These are phyloP conservation scores for Alosa sapidissima DNA, from an alignment of 2,797 vertebrate species.

Conservation along the genomic window DNA sequence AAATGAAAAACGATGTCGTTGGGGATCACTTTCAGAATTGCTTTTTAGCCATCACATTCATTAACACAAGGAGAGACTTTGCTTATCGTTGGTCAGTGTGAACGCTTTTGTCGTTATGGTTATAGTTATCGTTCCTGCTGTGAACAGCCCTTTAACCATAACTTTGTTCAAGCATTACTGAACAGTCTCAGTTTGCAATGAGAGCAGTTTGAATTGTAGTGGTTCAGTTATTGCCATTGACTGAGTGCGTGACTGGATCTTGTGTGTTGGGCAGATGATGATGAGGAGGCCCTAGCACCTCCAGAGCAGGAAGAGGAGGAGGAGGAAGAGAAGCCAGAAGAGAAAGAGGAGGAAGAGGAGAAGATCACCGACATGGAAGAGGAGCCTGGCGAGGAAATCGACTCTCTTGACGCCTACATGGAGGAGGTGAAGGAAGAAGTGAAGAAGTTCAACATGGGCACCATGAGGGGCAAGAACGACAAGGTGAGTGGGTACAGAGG, in stretches of 20 bases:
- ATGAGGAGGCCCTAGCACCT: slow-evolving; percentile 41
- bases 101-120: no score
- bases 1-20: no score
- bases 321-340: slow-evolving; percentile 56
- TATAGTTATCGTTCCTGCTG: no score
- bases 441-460: slow-evolving; percentile 98
- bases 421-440: slow-evolving; percentile 99
- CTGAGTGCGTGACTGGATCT: neutral
- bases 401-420: slow-evolving; percentile 97
- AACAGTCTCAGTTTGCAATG: neutral
- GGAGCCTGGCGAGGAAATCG: slow-evolving; percentile 88
- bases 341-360: slow-evolving; percentile 67
- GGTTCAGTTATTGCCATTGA: neutral
- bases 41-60: no score
- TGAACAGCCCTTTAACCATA: no score
- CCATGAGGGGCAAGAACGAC: slow-evolving; percentile 88
- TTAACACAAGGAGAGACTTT: no score
- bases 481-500: slow-evolving; percentile 79
- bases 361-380: slow-evolving; percentile 76
- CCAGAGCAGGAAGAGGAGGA: slow-evolving; percentile 55
- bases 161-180: neutral
- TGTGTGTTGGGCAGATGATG: slow-evolving; percentile 43
- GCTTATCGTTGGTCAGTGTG: no score
- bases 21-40: no score
- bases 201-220: neutral